Evolutionary conservation across 2,888 invertebrate species (phyloP), one percentile per base, ranked within the genome.

Genomic region (Sinhomidia bicolor): DNA sequence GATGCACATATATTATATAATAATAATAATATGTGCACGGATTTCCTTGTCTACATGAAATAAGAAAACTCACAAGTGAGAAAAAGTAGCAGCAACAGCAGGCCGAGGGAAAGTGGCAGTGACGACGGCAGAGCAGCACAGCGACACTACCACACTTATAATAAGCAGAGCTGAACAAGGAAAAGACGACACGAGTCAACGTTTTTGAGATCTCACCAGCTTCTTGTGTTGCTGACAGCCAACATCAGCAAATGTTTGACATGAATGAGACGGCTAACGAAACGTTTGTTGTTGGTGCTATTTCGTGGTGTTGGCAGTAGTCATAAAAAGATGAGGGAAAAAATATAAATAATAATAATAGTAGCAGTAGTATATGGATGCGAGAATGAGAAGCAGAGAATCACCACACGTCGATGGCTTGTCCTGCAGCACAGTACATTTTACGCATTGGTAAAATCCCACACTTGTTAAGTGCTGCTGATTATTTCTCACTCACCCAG

Each of bases 191-290:
- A 82, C 82, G 76, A 80, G 87, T 87, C 87, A 82, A 80, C 81
- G 76, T 87, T 62, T 82, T 65, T 76, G 76, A 82, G 82, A 74
- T 87, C 82, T 65, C 71, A 87, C 82, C 76, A 65, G 87, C 81
- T 82, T 82, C 76, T 80, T 87, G 44, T 87, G 82, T 60, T 71
- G 86, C 60, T 86, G 86, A 86, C 86, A 86, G 74, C 80, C 32
- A 81, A 60, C 80, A 86, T 80, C 80, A 86, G 17, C 86, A 81
- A 36, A 81, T 86, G 71, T 86, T 74, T 86, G 86, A 86, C 86
- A 81, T 86, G 86, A 86, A 86, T 80, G 81, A 80, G 86, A 81
- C 81, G 60, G 68, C 80, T 60, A 80, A 54, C 57, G 86, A 86
- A 86, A 86, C 71, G 74, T 68, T 74, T 86, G 71, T 51, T 57